Percentiles rank a stretch among this genome's conserved stretches.
These are phyloP conservation scores for Mythimna loreyi DNA, from an alignment of 2,888 invertebrate genomes.

Conservation along the genomic window DNA sequence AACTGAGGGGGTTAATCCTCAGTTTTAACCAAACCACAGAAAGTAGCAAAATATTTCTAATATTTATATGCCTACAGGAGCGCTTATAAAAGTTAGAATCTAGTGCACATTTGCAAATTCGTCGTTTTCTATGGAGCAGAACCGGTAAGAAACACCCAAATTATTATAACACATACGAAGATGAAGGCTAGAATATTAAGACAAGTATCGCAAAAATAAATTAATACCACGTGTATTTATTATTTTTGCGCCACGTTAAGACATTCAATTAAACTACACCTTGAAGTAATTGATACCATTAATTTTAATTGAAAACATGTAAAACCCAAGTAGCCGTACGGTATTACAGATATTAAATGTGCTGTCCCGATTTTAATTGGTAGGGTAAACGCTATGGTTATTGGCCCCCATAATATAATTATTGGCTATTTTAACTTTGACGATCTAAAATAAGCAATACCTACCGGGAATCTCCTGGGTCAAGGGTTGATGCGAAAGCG, in stretches of 20 bases:
- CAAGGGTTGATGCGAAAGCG: too few species aligned
- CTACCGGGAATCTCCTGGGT: too few species aligned
- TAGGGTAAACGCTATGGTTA: too few species aligned
- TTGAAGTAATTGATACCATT: slow-evolving; percentile 14
- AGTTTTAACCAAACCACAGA: background rate
- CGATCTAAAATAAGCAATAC: too few species aligned
- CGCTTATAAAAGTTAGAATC: too few species aligned
- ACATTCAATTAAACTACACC: background rate
- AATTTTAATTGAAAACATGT: slow-evolving; percentile 16
- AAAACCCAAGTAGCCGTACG: background rate
- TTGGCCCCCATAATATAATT: too few species aligned
- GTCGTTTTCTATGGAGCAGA: too few species aligned
- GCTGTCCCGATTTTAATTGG: slow-evolving; percentile 19
- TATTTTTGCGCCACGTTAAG: background rate
- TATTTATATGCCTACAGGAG: too few species aligned
- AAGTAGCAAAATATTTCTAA: background rate
- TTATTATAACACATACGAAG: background rate
- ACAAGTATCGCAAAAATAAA: background rate
- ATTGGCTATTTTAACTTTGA: too few species aligned
- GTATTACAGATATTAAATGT: slow-evolving; percentile 16
- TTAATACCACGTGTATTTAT: background rate
- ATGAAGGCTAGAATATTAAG: background rate
- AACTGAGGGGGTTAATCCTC: too few species aligned
- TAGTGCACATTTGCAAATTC: too few species aligned
- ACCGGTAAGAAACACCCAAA: too few species aligned